Percentiles rank a stretch among this genome's conserved stretches.
These are phyloP conservation scores for Typhlichthys subterraneus DNA, from an alignment of 2,797 vertebrate genomes.

Conservation along the genomic window DNA sequence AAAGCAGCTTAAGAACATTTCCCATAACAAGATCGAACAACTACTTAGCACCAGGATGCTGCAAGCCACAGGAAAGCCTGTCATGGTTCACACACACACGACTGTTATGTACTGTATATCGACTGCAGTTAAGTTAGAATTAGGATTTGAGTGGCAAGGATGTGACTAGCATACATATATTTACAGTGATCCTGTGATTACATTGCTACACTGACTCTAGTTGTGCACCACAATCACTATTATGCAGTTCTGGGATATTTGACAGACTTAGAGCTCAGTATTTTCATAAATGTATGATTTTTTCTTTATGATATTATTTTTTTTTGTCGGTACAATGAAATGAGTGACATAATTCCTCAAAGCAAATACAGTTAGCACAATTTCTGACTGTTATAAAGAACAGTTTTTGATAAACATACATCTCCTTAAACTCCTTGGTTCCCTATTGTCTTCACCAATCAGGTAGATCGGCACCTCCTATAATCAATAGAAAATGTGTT, in stretches of 20 bases:
- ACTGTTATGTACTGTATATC: constrained; percentile 12
- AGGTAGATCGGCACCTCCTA: constrained; percentile 80
- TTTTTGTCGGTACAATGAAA: no score
- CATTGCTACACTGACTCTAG: constrained; percentile 1
- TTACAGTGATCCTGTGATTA: constrained; percentile 19
- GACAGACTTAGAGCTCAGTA: not conserved
- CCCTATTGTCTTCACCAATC: constrained; percentile 69
- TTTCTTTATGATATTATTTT: not conserved
- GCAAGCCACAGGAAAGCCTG: constrained; percentile 8
- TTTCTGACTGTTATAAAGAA: no score
- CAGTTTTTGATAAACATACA: constrained; percentile 45
- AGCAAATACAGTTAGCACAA: no score
- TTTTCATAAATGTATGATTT: not conserved
- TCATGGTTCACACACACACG: constrained; percentile 4
- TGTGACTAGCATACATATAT: constrained; percentile 31
- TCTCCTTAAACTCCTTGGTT: constrained; percentile 79
- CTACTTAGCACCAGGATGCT: constrained; percentile 12
- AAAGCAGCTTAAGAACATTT: not conserved
- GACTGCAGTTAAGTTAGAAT: constrained; percentile 19
- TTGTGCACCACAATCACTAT: constrained; percentile 10
- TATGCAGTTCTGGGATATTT: constrained; percentile 9
- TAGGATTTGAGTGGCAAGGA: constrained; percentile 25
- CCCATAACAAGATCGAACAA: constrained; percentile 1
- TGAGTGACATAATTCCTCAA: no score
- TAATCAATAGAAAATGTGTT: constrained; percentile 1